Evolutionary conservation across 2,113 vertebrate genomes (phyloP).

Genomic region (Python bivittatus): DNA sequence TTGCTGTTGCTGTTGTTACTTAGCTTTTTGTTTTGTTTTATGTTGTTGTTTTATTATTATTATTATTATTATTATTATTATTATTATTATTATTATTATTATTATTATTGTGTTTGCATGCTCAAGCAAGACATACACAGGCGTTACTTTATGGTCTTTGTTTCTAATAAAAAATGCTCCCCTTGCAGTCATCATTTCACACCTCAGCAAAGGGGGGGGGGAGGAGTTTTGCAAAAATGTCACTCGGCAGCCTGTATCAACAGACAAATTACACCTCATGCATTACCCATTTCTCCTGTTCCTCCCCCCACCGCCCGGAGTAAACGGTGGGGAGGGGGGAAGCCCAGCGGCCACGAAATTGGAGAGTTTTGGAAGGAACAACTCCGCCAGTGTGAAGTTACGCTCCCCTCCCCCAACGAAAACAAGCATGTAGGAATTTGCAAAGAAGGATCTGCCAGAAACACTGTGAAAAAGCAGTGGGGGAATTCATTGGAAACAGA

Average conservation of each 20-base stretch:
- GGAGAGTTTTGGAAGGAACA: constrained; percentile 81
- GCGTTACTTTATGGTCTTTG: constrained; percentile 9
- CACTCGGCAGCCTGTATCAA: neutral
- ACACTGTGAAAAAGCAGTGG: constrained; percentile 80
- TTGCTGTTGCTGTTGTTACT: no score
- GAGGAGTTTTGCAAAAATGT: neutral
- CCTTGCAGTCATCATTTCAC: neutral
- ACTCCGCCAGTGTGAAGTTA: constrained; percentile 81
- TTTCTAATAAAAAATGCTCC: neutral
- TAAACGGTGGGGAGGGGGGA: neutral
- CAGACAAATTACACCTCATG: neutral
- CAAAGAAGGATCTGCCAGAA: constrained; percentile 81
- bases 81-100: neutral
- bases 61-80: neutral
- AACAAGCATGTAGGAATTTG: constrained; percentile 87
- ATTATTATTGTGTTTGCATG: constrained; percentile 27
- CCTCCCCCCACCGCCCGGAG: neutral
- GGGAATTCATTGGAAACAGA: constrained; percentile 86
- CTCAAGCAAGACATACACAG: constrained; percentile 51
- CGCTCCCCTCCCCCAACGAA: constrained; percentile 88
- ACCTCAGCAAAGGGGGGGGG: neutral
- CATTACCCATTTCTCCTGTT: neutral
- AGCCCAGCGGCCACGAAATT: constrained; percentile 72
- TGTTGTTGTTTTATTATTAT: no score
- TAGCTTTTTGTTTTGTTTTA: no score